A percentile compares a stretch with the other conserved stretches of the same genome.
Evolutionary conservation across 1,140 invertebrate species (phyloP).

Genomic region (Aphidius ervi): DNA sequence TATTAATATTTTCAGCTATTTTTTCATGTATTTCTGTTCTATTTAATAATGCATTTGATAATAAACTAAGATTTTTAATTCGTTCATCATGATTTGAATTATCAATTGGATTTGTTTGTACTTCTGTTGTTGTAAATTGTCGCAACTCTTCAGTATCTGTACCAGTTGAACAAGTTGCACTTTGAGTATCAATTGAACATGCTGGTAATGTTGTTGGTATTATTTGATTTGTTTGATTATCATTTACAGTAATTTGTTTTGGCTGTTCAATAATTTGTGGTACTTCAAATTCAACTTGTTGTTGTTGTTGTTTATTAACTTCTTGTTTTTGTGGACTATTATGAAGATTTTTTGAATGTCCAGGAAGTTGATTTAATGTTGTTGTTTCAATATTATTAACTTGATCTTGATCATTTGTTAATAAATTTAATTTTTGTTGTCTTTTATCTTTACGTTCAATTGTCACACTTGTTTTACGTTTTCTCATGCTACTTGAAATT

Average conservation of each 20-base stretch:
- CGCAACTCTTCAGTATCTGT: slow-evolving; percentile 46
- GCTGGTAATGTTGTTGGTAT: too few relatives aligned
- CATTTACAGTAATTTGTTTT: too few relatives aligned
- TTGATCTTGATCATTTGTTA: slow-evolving; percentile 29
- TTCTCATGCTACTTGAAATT: slow-evolving; percentile 38
- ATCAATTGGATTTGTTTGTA: slow-evolving; percentile 44
- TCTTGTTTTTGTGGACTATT: too few relatives aligned
- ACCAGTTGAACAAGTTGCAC: slow-evolving; percentile 25
- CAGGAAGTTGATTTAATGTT: slow-evolving; percentile 44
- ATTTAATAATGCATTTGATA: slow-evolving; percentile 46
- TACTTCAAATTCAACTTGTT: too few relatives aligned
- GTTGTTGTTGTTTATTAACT: too few relatives aligned
- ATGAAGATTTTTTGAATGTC: slow-evolving; percentile 23
- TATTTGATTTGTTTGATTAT: too few relatives aligned
- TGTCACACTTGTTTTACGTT: slow-evolving; percentile 38
- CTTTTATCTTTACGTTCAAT: slow-evolving; percentile 35
- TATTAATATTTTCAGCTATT: slow-evolving; percentile 54
- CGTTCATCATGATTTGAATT: slow-evolving; percentile 38
- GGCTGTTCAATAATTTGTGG: too few relatives aligned
- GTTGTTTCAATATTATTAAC: slow-evolving; percentile 40
- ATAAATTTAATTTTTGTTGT: slow-evolving; percentile 26
- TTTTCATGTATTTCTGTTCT: slow-evolving; percentile 50
- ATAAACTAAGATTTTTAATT: slow-evolving; percentile 46
- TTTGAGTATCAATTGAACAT: too few relatives aligned
- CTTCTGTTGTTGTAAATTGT: slow-evolving; percentile 38